Conservation (phyloP, 1,140 invertebrate genomes). For the Aphidius gifuensis region DNA sequence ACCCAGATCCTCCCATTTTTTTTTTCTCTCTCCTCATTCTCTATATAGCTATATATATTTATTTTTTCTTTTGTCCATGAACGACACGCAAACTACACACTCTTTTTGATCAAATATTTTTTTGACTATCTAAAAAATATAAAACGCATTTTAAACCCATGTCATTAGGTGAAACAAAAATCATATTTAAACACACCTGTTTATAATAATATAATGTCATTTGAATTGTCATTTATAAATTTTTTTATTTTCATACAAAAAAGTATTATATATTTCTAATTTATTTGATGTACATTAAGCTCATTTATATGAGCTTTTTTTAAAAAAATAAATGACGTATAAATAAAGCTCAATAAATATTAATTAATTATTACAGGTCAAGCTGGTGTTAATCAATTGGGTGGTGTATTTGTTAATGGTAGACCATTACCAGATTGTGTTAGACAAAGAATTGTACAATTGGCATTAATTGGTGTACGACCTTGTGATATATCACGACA, state of each 20-base stretch:
- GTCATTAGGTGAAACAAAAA: slow-evolving; percentile 26
- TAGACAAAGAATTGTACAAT: slow-evolving; percentile 88
- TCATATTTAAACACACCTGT: slow-evolving; percentile 29
- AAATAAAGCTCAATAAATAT: too few relatives aligned
- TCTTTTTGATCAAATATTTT: slow-evolving; percentile 11
- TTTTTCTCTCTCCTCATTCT: neutral
- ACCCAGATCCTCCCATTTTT: too few relatives aligned
- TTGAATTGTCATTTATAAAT: neutral
- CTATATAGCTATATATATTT: slow-evolving; percentile 5
- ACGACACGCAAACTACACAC: slow-evolving; percentile 27
- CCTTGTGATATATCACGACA: slow-evolving; percentile 95
- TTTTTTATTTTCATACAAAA: too few relatives aligned
- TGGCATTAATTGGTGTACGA: slow-evolving; percentile 85
- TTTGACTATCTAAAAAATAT: too few relatives aligned
- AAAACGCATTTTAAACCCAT: slow-evolving; percentile 1
- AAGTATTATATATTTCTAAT: neutral
- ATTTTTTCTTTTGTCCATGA: slow-evolving; percentile 12
- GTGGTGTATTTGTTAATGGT: slow-evolving; percentile 95
- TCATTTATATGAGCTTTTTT: neutral
- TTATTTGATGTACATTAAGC: neutral
- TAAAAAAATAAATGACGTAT: neutral
- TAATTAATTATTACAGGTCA: slow-evolving; percentile 65
- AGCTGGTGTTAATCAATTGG: slow-evolving; percentile 93
- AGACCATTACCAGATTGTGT: slow-evolving; percentile 90
- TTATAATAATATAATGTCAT: slow-evolving; percentile 25